Conservation (phyloP, 2,888 invertebrate species). For the Germaria angustata region DNA sequence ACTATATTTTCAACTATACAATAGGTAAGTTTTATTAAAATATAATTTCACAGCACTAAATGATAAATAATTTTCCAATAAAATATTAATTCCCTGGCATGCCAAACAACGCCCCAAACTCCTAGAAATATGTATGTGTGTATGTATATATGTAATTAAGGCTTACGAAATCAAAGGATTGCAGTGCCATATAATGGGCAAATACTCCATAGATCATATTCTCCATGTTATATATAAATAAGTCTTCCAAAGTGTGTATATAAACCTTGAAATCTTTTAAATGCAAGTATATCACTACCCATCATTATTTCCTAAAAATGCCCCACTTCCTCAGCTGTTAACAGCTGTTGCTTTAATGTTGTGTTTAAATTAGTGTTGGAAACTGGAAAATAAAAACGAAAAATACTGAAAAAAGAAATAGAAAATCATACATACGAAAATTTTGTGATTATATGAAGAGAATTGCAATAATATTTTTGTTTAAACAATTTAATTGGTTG, state of each 20-base stretch:
- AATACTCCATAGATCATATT: too few species aligned
- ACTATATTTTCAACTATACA: not conserved
- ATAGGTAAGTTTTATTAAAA: not conserved
- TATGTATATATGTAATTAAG: too few species aligned
- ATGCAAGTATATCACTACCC: not conserved
- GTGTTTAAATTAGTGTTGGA: conserved; percentile 22
- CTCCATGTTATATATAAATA: not conserved
- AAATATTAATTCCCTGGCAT: not conserved
- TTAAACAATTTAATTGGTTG: too few species aligned
- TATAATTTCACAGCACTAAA: not conserved
- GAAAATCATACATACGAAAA: too few species aligned
- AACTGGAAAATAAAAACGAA: not conserved
- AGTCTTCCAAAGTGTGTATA: not conserved
- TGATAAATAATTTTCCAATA: not conserved
- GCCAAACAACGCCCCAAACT: too few species aligned
- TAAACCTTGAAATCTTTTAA: not conserved
- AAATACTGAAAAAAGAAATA: too few species aligned
- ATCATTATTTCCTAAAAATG: not conserved
- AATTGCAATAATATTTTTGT: too few species aligned
- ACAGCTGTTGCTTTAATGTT: conserved; percentile 42
- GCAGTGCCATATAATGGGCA: too few species aligned
- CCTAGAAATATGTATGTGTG: too few species aligned
- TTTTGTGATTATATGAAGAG: too few species aligned
- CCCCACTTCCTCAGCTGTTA: conserved; percentile 19
- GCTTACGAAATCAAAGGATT: too few species aligned